Conservation (phyloP, 2,888 invertebrate species). For the Endomychus coccineus region DNA sequence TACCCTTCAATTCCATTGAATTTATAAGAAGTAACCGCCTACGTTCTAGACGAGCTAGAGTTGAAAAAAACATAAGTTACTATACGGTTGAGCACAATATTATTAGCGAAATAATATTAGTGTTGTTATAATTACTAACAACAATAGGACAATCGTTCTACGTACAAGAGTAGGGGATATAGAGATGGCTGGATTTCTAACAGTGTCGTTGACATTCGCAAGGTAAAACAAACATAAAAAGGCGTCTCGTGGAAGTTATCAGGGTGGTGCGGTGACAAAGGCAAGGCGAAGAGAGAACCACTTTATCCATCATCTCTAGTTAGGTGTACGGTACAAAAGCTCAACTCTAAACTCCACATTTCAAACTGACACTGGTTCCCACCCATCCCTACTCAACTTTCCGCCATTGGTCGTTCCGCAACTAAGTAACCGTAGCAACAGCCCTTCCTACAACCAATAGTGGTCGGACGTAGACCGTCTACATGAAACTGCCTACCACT, state of each 20-base stretch:
- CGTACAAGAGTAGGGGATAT: too few species aligned
- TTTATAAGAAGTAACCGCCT: too few species aligned
- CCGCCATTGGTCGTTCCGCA: slow-evolving; percentile 36
- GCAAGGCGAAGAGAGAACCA: slow-evolving; percentile 34
- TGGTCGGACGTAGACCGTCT: slow-evolving; percentile 23
- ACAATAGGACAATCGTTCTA: too few species aligned
- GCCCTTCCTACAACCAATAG: too few species aligned
- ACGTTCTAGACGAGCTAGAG: too few species aligned
- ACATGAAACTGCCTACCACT: too few species aligned
- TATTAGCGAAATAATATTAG: too few species aligned
- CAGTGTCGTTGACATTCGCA: slow-evolving; percentile 16
- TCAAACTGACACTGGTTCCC: slow-evolving; percentile 32
- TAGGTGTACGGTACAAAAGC: slow-evolving; percentile 39
- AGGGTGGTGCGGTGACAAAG: slow-evolving; percentile 18
- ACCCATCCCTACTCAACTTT: slow-evolving; percentile 27
- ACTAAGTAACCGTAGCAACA: slow-evolving; percentile 41
- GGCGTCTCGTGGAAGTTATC: slow-evolving; percentile 18
- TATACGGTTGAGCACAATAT: too few species aligned
- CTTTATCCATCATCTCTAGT: slow-evolving; percentile 44
- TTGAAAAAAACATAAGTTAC: too few species aligned
- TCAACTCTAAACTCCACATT: slow-evolving; percentile 33
- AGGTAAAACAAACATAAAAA: slow-evolving; percentile 17
- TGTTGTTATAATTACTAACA: too few species aligned
- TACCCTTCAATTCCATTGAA: too few species aligned
- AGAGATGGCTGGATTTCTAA: too few species aligned